Evolutionary conservation across 2,888 invertebrate species (phyloP).

Genomic region (Callinectes sapidus): DNA sequence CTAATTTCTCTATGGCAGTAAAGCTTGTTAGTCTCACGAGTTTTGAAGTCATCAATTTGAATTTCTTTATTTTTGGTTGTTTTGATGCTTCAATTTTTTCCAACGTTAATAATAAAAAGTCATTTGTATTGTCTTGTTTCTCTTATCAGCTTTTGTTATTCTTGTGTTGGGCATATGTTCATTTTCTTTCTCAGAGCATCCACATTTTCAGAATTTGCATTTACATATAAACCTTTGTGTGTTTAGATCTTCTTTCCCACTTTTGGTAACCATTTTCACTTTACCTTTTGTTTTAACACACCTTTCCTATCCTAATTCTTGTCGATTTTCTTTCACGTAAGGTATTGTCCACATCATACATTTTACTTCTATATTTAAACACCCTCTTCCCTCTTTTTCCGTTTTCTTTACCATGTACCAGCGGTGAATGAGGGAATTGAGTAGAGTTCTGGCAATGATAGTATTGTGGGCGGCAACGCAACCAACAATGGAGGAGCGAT

Average conservation of each 20-base stretch:
- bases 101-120: not conserved
- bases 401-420: not conserved
- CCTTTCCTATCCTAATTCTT: too few relatives aligned
- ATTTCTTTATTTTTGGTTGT: not conserved
- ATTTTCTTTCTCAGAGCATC: not conserved
- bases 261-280: not conserved
- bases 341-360: too few relatives aligned
- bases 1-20: not conserved
- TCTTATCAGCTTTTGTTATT: not conserved
- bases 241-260: not conserved
- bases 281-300: not conserved
- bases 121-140: not conserved
- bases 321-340: too few relatives aligned
- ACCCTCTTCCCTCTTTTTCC: too few relatives aligned
- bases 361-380: too few relatives aligned
- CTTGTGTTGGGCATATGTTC: not conserved
- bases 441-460: not conserved
- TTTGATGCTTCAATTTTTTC: not conserved
- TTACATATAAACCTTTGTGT: not conserved
- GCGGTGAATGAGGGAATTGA: not conserved
- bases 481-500: not conserved
- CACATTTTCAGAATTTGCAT: not conserved
- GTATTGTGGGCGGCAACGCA: not conserved
- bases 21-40: not conserved
- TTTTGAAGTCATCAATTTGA: not conserved